Evolutionary conservation across 2,113 vertebrate species (phyloP).

Genomic region (Ictidomys tridecemlineatus): DNA sequence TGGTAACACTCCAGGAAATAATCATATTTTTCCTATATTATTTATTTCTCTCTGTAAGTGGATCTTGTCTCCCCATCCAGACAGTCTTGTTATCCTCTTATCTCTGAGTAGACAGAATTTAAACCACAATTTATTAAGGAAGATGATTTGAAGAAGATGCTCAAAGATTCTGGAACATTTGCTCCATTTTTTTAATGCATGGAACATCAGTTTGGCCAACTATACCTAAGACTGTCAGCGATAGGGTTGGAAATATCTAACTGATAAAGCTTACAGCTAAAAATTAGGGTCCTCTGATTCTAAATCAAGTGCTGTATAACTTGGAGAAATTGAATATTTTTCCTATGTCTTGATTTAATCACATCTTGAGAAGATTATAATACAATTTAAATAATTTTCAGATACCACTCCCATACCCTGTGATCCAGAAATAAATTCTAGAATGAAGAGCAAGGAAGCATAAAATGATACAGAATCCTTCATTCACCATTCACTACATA

Average conservation of each 20-base stretch:
- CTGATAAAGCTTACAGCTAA: not conserved
- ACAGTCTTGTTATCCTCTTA: not conserved
- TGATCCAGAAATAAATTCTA: constrained; percentile 40
- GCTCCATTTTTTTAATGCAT: not conserved
- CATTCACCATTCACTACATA: not conserved
- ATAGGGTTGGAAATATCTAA: not conserved
- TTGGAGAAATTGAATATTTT: not conserved
- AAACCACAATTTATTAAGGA: not conserved
- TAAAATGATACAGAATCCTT: not conserved
- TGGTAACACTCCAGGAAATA: not conserved
- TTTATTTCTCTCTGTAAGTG: constrained; percentile 41
- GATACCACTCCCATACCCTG: not conserved
- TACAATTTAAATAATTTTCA: constrained; percentile 19
- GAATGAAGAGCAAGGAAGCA: not conserved
- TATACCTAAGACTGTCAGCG: not conserved
- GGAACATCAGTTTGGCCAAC: not conserved
- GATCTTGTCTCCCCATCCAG: constrained; percentile 7
- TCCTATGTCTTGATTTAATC: not conserved
- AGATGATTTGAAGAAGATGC: constrained; percentile 18
- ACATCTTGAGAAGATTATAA: constrained; percentile 23
- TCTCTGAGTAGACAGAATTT: not conserved
- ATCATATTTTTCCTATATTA: not conserved
- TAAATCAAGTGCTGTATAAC: not conserved
- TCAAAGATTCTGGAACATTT: not conserved
- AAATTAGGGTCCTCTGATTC: constrained; percentile 12